phyloP scores from a whole-genome alignment of 37 sponge, comb jelly and placozoan genomes.

The Dysidea cf. avara region DNA sequence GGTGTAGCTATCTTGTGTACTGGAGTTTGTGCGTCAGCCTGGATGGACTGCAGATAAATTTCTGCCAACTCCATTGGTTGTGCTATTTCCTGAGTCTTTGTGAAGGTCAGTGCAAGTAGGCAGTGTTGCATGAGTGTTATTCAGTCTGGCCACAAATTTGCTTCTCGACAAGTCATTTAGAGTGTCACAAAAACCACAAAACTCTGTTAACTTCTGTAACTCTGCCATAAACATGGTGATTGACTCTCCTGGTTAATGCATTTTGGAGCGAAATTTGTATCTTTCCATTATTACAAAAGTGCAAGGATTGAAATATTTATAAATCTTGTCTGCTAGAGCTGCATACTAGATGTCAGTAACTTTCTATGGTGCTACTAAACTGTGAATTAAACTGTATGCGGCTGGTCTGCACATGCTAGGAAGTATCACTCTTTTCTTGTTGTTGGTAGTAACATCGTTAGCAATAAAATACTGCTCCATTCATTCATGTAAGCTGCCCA shows the following conservation, averaged over 20 bases:
- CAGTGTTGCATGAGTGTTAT: too few species aligned
- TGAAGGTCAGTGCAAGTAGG: too few species aligned
- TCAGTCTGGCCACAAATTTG: too few species aligned
- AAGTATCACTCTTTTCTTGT: neutral
- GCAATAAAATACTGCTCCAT: constrained; percentile 6
- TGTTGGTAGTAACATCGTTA: neutral
- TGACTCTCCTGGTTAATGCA: constrained; percentile 6
- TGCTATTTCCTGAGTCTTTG: too few species aligned
- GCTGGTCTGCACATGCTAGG: neutral
- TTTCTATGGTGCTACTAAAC: constrained; percentile 5
- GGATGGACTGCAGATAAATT: too few species aligned
- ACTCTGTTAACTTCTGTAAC: constrained; percentile 3
- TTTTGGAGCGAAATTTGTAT: neutral
- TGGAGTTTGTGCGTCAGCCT: too few species aligned
- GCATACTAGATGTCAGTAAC: too few species aligned
- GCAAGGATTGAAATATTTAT: neutral
- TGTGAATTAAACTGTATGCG: neutral
- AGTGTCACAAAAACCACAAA: neutral
- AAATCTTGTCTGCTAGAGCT: too few species aligned
- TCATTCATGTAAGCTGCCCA: neutral
- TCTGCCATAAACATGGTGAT: constrained; percentile 4
- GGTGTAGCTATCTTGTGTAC: too few species aligned
- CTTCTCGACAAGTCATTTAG: neutral
- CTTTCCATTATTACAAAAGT: constrained; percentile 6
- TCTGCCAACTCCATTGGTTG: too few species aligned